Percentiles rank a stretch among this genome's conserved stretches.
These are phyloP conservation scores for Pissodes strobi DNA, from an alignment of 1,140 invertebrate species.

Conservation along the genomic window DNA sequence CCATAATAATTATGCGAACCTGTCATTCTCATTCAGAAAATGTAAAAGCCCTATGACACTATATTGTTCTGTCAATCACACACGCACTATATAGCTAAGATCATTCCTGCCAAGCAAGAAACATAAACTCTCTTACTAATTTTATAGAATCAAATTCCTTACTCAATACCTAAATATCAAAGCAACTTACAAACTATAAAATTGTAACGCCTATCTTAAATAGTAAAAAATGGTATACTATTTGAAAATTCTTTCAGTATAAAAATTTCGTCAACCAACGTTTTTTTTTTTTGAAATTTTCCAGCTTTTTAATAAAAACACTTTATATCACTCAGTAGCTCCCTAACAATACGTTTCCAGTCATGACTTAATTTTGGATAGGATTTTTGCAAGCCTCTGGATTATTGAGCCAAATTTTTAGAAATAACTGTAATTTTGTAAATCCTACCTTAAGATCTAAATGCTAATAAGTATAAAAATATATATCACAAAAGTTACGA, in stretches of 20 bases:
- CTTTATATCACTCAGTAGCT: constrained; percentile 42
- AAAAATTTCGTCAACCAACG: constrained; percentile 37
- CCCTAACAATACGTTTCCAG: constrained; percentile 37
- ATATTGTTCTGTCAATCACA: constrained; percentile 37
- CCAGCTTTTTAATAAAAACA: constrained; percentile 40
- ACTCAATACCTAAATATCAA: constrained; percentile 9
- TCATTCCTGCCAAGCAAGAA: constrained; percentile 28
- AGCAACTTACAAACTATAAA: constrained; percentile 34
- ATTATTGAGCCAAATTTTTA: constrained; percentile 37
- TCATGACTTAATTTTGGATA: constrained; percentile 8
- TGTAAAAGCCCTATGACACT: not conserved
- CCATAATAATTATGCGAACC: not conserved
- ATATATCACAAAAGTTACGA: constrained; percentile 50
- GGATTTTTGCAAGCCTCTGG: not conserved
- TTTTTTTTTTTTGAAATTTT: constrained; percentile 36
- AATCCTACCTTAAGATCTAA: constrained; percentile 18
- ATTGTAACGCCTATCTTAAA: constrained; percentile 30
- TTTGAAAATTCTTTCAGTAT: constrained; percentile 38
- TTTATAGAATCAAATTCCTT: not conserved
- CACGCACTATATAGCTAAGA: constrained; percentile 23
- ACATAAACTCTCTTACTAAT: constrained; percentile 3
- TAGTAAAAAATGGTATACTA: constrained; percentile 43
- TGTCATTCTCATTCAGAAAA: constrained; percentile 12
- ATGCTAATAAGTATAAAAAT: constrained; percentile 47
- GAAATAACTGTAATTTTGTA: constrained; percentile 17